Base-by-base conservation (phyloP, 2,888 invertebrate genomes). In the Archips crataeganus region DNA sequence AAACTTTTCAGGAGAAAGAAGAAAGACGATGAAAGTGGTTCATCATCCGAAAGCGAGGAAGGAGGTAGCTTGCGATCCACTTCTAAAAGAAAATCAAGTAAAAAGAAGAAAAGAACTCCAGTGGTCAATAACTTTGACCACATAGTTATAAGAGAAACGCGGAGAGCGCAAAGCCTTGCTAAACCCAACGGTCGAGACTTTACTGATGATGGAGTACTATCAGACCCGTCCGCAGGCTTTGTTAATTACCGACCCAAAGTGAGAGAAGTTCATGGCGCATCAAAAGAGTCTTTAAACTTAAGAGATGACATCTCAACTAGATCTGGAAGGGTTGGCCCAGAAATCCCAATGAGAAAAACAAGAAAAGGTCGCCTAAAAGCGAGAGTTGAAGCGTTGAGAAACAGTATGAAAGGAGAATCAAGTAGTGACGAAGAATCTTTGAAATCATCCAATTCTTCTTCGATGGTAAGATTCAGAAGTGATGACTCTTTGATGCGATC, bases 1-100 rank as follows among this genome's bases (percentile, higher is more conserved):
- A 97, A 96, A 81, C 95, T 98, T 3, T 97, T 98, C 84, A 95
- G 97, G 77, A 95, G 97, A 84, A 97, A 97, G 89, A 97, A 97
- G 88, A 96, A 96, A 78, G 96, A 96, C 75, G 95, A 95, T 61
- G 96, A 96, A 78, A 95, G 94, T 63, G 95, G 94, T 11, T 94
- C 95, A 71, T 95, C 95, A 70, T 95, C 95, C 15, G 95, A 95
- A 79, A 92, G 86, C 74, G 94, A 92, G 45, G 94, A 92, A 80
- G 93, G 92, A 59, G 89, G 90, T 77, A 92, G 89, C 78, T 90
- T 90, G 39, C 88, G 89, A 61, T 91, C 92, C 3, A 86, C 90
- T 59, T 91, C 91, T 6, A 93, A 93, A 84, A 90, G 86, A 79
- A 92, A 92, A 82, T 85, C 94, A 72, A 92, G 59, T 13, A 73